Base-by-base conservation (phyloP, 2,797 vertebrate genomes). In the Acridotheres tristis region DNA sequence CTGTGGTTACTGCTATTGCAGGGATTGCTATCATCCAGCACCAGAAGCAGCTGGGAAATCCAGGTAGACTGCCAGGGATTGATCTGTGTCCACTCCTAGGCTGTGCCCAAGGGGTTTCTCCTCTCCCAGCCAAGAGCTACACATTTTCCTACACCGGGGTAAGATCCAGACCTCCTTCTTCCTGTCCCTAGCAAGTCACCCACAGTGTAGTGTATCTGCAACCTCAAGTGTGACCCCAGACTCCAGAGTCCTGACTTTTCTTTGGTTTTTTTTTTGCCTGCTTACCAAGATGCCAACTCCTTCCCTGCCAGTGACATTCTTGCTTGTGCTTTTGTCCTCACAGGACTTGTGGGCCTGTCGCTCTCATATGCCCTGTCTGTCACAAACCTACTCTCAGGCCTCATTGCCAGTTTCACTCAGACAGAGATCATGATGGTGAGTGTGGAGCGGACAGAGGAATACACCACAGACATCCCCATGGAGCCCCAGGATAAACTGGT, bases 351-450 rank as follows among this genome's bases (percentile, higher is more conserved):
- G 91, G 99, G 99, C 81, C 96, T 99, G 72, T 98, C 98, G 0
- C 97, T 99, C 53, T 99, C 99, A 19, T 99, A 99, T 0, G 98
- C 99, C 23, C 97, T 99, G 50, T 99, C 99, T 93, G 97, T 99
- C 97, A 99, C 99, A 3, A 89, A 94, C 67, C 97, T 99, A 86
- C 98, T 99, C 54, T 99, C 99, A 1, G 98, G 98, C 30, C 98
- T 99, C 90, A 99, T 99, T 92, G 98, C 98, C 97, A 99, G 96
- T 98, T 99, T 99, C 97, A 98, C 99, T 1, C 98, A 98, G 93
- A 99, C 99, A 0, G 99, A 99, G 96, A 98, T 99, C 97, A 99
- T 99, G 98, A 98, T 99, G 98, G 99, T 99, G 93, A 99, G 99
- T 7, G 98, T 99, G 65, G 99, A 99, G 92, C 97, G 99, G 13